phyloP scores from a whole-genome alignment of 2,113 vertebrate species.

The Leucoraja erinaceus region DNA sequence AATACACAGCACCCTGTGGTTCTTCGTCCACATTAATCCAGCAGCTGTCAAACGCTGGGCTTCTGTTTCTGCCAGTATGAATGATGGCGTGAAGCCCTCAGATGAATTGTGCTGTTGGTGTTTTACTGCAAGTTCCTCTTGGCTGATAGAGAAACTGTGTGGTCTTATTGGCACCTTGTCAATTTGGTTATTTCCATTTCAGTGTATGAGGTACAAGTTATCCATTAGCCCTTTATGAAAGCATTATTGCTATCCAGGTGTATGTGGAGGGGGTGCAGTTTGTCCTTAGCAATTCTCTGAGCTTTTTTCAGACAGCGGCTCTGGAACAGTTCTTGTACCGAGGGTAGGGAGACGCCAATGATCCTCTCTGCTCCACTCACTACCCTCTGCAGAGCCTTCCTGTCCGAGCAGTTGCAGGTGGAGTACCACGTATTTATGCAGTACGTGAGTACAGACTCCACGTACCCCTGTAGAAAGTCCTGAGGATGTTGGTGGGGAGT shows the following conservation, averaged over 20 bases:
- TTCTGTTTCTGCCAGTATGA: neutral
- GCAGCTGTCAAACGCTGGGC: neutral
- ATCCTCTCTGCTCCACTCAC: too few species aligned
- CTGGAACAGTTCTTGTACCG: too few species aligned
- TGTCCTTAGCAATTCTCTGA: too few species aligned
- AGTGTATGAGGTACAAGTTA: neutral
- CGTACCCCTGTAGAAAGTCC: too few species aligned
- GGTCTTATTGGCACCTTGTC: neutral
- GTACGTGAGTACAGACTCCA: too few species aligned
- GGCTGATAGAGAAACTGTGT: neutral
- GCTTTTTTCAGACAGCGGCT: too few species aligned
- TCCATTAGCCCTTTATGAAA: neutral
- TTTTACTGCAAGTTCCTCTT: neutral
- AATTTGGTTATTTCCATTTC: neutral
- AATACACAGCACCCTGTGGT: neutral
- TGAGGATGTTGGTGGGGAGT: too few species aligned
- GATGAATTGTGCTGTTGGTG: neutral
- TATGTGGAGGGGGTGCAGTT: too few species aligned
- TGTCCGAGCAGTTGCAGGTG: too few species aligned
- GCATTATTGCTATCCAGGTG: neutral
- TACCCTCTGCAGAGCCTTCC: too few species aligned
- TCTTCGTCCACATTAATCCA: slow-evolving; percentile 8
- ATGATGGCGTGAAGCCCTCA: neutral
- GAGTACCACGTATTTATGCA: too few species aligned
- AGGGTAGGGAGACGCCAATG: too few species aligned